A percentile compares a stretch with the other conserved stretches of the same genome.
Conservation (phyloP, 1,140 invertebrate genomes). For the Lepidurus packardi region DNA sequence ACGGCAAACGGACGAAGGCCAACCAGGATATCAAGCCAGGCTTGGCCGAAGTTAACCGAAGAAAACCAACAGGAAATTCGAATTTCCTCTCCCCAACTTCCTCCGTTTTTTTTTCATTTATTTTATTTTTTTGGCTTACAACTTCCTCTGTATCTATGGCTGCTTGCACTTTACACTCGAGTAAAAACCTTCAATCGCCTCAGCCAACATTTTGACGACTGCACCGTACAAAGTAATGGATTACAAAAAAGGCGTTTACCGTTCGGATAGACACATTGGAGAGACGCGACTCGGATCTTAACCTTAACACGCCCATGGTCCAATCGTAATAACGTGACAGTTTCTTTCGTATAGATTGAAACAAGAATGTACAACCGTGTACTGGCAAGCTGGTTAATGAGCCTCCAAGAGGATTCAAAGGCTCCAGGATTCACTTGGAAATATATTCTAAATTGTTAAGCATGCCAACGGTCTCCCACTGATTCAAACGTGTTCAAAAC, state of each 20-base stretch:
- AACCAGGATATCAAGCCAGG: neutral
- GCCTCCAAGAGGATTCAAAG: neutral
- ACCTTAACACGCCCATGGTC: slow-evolving; percentile 33
- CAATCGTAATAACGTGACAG: slow-evolving; percentile 2
- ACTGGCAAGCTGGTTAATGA: too few species aligned
- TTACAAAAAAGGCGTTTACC: neutral
- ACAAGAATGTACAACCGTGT: neutral
- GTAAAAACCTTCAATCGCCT: neutral
- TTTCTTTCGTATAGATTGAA: neutral
- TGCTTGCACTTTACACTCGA: neutral
- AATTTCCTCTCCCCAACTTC: slow-evolving; percentile 1
- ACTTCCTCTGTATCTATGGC: neutral
- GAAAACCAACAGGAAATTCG: slow-evolving; percentile 18
- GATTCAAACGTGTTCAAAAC: too few species aligned
- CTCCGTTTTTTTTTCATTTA: slow-evolving; percentile 4
- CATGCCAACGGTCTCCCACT: too few species aligned
- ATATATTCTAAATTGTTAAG: too few species aligned
- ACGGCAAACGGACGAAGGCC: neutral
- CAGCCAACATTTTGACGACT: neutral
- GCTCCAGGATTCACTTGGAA: neutral
- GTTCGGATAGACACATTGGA: slow-evolving; percentile 26
- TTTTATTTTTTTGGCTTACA: slow-evolving; percentile 23
- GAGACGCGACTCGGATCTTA: slow-evolving; percentile 33
- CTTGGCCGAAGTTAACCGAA: neutral
- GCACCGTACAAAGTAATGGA: neutral